A percentile compares a stretch with the other conserved stretches of the same genome.
phyloP scores from a whole-genome alignment of 2,888 invertebrate species.

The Xanthorhoe designata region DNA sequence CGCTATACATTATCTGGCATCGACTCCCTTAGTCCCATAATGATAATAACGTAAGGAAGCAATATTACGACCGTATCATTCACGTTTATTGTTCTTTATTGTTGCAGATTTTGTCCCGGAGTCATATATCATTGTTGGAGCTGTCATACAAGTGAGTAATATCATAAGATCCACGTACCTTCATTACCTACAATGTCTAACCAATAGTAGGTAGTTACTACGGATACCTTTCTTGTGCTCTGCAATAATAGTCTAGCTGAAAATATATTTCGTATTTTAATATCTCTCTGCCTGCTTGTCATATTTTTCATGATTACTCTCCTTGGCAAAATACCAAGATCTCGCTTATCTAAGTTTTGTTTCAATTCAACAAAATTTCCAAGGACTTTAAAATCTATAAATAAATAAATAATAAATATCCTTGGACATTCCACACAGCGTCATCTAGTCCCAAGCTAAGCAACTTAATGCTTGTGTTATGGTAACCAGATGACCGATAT shows the following conservation, averaged over 20 bases:
- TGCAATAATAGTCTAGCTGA: slow-evolving; percentile 57
- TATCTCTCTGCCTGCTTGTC: slow-evolving; percentile 70
- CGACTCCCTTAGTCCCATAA: slow-evolving; percentile 25
- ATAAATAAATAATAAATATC: slow-evolving; percentile 8
- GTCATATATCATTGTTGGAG: slow-evolving; percentile 80
- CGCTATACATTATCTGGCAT: slow-evolving; percentile 31
- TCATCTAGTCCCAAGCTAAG: too few species aligned
- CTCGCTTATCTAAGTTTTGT: slow-evolving; percentile 77
- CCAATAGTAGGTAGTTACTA: slow-evolving; percentile 32
- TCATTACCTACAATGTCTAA: slow-evolving; percentile 10
- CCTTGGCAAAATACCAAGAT: slow-evolving; percentile 78
- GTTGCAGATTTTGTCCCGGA: slow-evolving; percentile 82
- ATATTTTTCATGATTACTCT: slow-evolving; percentile 80
- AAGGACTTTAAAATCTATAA: slow-evolving; percentile 29
- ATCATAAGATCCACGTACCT: slow-evolving; percentile 12
- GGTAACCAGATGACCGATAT: too few species aligned
- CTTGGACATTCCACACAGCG: too few species aligned
- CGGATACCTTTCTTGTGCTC: slow-evolving; percentile 45
- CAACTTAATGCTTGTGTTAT: too few species aligned
- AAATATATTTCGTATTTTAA: slow-evolving; percentile 74
- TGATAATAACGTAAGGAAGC: slow-evolving; percentile 31
- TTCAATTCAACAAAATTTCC: slow-evolving; percentile 49
- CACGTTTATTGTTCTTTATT: slow-evolving; percentile 49
- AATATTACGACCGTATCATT: slow-evolving; percentile 24
- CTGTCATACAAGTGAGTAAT: slow-evolving; percentile 74